A percentile compares a stretch with the other conserved stretches of the same genome.
These are phyloP conservation scores for Hecatera dysodea DNA, from an alignment of 2,888 invertebrate genomes.

Conservation along the genomic window DNA sequence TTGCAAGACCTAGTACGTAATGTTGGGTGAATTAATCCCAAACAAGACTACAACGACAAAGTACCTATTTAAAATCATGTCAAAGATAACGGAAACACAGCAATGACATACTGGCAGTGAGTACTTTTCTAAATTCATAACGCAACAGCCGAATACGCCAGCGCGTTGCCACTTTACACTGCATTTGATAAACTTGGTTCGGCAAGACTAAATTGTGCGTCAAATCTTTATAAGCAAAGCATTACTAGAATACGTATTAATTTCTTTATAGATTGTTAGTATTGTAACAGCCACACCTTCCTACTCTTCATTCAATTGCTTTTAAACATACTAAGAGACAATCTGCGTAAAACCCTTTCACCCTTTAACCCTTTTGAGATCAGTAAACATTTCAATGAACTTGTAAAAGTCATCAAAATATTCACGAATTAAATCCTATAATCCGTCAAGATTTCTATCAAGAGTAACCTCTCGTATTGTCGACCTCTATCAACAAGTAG, in stretches of 20 bases:
- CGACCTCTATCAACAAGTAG: conserved; percentile 11
- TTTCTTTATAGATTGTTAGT: neutral
- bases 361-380: no score
- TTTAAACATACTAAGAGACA: no score
- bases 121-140: neutral
- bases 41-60: conserved; percentile 1
- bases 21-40: conserved; percentile 9
- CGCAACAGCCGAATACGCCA: neutral
- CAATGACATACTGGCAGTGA: neutral
- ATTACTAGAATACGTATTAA: no score
- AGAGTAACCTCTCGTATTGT: no score
- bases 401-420: neutral
- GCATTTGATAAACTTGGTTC: no score
- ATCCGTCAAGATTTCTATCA: conserved; percentile 2
- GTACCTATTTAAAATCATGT: neutral
- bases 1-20: conserved; percentile 18
- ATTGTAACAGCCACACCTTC: no score
- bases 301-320: neutral
- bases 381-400: neutral
- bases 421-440: neutral
- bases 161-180: no score
- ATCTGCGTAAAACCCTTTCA: no score
- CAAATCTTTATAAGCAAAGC: neutral
- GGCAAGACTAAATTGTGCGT: neutral
- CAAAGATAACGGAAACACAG: neutral